Conservation (phyloP, 1,140 invertebrate species). For the Calliopsis andreniformis region DNA sequence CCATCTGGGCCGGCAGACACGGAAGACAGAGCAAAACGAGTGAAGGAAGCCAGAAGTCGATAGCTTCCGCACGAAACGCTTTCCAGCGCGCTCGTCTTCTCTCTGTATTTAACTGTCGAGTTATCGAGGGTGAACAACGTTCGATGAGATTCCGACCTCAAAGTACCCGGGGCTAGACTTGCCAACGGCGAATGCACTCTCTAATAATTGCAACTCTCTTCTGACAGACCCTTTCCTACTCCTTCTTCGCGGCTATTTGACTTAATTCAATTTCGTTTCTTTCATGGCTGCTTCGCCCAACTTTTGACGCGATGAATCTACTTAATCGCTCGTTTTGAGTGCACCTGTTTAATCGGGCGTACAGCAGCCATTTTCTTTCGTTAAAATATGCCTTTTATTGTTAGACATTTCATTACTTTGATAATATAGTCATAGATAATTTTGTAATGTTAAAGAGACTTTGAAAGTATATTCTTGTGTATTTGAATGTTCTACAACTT, state of each 20-base stretch:
- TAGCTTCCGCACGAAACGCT: conserved; percentile 37
- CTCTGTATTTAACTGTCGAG: conserved; percentile 51
- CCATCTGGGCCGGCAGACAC: conserved; percentile 41
- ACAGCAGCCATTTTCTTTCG: neutral
- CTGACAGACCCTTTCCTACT: neutral
- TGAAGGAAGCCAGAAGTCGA: conserved; percentile 49
- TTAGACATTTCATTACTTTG: too few species aligned
- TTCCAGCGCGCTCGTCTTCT: neutral
- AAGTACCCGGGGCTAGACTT: conserved; percentile 28
- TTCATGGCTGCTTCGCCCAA: neutral
- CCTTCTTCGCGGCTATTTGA: neutral
- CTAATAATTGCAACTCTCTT: conserved; percentile 42
- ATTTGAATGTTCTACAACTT: too few species aligned
- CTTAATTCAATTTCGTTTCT: conserved; percentile 34
- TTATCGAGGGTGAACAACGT: conserved; percentile 50
- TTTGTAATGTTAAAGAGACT: too few species aligned
- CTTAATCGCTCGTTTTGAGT: conserved; percentile 7
- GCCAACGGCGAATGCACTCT: conserved; percentile 40
- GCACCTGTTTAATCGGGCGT: conserved; percentile 16
- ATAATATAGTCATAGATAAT: too few species aligned
- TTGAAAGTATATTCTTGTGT: too few species aligned
- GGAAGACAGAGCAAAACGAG: conserved; percentile 8
- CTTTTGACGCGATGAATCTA: conserved; percentile 25
- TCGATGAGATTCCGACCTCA: conserved; percentile 44
- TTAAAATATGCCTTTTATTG: neutral